A percentile compares a stretch with the other conserved stretches of the same genome.
phyloP scores from a whole-genome alignment of 2,113 vertebrate species.

The Poicephalus gulielmi region DNA sequence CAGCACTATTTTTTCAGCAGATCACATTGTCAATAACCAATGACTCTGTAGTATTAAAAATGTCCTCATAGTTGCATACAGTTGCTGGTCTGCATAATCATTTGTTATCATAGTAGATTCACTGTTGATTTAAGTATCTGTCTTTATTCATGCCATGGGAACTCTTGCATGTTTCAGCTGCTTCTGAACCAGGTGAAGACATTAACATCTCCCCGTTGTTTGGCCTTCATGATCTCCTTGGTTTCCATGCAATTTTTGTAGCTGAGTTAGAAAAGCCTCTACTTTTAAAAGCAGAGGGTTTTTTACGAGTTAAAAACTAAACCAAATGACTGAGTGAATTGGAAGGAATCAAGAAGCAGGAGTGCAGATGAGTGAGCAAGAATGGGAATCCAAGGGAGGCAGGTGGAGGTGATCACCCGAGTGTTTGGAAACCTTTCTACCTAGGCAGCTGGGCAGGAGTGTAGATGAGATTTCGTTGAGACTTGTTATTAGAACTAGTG shows the following conservation, averaged over 20 bases:
- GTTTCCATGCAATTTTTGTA: neutral
- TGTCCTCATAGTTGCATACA: neutral
- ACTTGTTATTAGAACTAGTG: neutral
- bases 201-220: neutral
- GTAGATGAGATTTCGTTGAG: neutral
- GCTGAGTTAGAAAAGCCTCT: neutral
- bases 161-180: neutral
- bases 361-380: neutral
- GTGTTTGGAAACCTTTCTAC: neutral
- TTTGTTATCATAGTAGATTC: neutral
- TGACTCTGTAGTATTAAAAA: neutral
- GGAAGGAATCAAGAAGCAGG: neutral
- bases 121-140: neutral
- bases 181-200: neutral
- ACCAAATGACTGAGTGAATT: neutral
- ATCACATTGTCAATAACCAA: neutral
- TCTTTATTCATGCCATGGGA: accelerated
- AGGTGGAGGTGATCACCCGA: neutral
- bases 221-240: neutral
- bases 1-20: neutral
- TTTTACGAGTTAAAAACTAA: neutral
- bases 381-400: neutral
- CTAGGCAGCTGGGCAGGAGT: neutral
- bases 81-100: neutral
- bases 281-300: neutral